Percentiles rank a stretch among this genome's conserved stretches.
phyloP scores from a whole-genome alignment of 2,797 vertebrate species.

The Cichlasoma orientale region DNA sequence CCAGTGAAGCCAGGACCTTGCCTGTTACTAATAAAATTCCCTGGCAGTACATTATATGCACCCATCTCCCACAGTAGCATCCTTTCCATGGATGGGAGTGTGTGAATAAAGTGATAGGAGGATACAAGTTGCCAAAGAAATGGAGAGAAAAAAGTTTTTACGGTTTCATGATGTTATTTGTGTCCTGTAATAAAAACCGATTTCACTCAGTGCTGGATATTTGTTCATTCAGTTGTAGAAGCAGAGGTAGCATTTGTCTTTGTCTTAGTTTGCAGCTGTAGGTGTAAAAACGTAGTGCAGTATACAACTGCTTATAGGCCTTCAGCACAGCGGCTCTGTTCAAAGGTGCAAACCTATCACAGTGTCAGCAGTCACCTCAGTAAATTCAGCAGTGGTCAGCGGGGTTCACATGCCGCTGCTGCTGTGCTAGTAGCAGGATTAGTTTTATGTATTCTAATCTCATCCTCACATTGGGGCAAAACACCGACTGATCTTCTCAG shows the following conservation, averaged over 20 bases:
- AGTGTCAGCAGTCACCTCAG: constrained; percentile 55
- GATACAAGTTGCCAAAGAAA: constrained; percentile 9
- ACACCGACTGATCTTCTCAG: constrained; percentile 41
- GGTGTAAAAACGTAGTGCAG: constrained; percentile 11
- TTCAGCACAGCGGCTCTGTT: constrained; percentile 24
- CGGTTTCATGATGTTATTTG: background rate
- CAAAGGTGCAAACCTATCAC: constrained; percentile 50
- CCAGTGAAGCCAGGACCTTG: constrained; percentile 58
- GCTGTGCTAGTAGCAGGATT: constrained; percentile 39
- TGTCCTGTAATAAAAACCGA: background rate
- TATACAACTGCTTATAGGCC: constrained; percentile 16
- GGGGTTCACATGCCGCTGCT: constrained; percentile 27
- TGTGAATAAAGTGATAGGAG: constrained; percentile 23
- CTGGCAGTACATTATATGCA: constrained; percentile 53
- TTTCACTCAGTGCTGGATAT: background rate
- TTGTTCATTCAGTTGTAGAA: constrained; percentile 2
- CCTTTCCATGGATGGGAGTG: constrained; percentile 21
- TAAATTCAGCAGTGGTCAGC: constrained; percentile 44
- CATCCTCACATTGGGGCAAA: constrained; percentile 30
- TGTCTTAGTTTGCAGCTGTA: constrained; percentile 16
- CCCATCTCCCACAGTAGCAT: constrained; percentile 54
- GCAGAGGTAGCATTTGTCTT: background rate
- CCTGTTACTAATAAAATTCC: constrained; percentile 68
- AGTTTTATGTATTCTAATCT: constrained; percentile 49
- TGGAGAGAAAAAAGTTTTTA: background rate